These are phyloP conservation scores for Holocentrus rufus DNA, from an alignment of 2,797 vertebrate species.

Conservation along the genomic window DNA sequence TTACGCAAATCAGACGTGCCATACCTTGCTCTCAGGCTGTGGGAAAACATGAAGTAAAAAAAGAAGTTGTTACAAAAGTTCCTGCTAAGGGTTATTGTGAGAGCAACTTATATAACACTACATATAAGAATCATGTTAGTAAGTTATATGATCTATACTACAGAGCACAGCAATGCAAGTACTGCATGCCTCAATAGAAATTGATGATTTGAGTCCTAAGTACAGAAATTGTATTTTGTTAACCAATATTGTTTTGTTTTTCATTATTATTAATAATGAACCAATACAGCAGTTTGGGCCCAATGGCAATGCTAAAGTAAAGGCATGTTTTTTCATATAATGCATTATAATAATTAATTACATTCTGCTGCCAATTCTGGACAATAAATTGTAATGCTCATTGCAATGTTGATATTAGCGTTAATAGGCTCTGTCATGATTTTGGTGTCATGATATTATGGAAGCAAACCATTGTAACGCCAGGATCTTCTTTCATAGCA, in stretches of 20 bases:
- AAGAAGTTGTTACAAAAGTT: not conserved
- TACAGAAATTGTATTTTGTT: not conserved
- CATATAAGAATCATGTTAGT: not conserved
- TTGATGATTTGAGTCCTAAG: not conserved
- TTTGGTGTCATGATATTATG: not conserved
- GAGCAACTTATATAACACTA: not conserved
- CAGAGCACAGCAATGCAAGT: not conserved
- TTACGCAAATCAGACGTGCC: conserved; percentile 93
- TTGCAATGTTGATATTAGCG: not conserved
- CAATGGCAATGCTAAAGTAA: no score
- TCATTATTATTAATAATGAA: not conserved
- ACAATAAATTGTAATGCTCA: not conserved
- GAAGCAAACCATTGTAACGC: not conserved
- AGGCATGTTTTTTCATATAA: not conserved
- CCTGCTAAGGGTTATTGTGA: not conserved
- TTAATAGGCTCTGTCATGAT: not conserved
- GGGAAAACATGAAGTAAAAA: conserved; percentile 29
- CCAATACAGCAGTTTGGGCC: no score
- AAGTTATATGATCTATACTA: not conserved
- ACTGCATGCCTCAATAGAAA: not conserved
- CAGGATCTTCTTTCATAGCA: not conserved
- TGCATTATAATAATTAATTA: not conserved
- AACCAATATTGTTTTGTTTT: not conserved
- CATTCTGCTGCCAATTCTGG: not conserved
- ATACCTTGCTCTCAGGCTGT: conserved; percentile 92